Percentiles rank a stretch among this genome's conserved stretches.
Evolutionary conservation across 2,113 vertebrate genomes (phyloP).

Genomic region (Cyanoderma ruficeps): DNA sequence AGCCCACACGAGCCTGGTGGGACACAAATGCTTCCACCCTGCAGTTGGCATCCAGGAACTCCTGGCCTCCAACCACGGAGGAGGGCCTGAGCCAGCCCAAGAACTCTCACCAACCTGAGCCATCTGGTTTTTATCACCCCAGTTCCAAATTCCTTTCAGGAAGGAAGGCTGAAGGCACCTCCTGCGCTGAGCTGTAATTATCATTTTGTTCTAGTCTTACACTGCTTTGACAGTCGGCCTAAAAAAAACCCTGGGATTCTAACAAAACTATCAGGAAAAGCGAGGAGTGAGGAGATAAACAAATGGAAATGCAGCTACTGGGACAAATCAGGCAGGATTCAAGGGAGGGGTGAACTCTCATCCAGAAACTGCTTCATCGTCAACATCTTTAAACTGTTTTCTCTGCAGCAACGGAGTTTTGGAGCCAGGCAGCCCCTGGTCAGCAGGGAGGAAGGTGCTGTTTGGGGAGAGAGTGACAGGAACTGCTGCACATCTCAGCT

Average conservation of each 20-base stretch:
- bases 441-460: not conserved
- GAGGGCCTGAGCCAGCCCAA: not conserved
- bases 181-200: constrained; percentile 8
- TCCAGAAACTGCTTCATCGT: not conserved
- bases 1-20: not conserved
- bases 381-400: not conserved
- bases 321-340: not conserved
- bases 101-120: not conserved
- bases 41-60: not conserved
- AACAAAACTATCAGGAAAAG: not conserved
- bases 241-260: not conserved
- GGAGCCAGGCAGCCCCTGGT: not conserved
- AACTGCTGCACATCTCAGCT: not conserved
- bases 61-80: not conserved
- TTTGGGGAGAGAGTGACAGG: not conserved
- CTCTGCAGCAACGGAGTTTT: not conserved
- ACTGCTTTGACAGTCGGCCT: not conserved
- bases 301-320: not conserved
- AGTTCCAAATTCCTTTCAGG: constrained; percentile 17
- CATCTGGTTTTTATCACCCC: constrained; percentile 10
- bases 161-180: constrained; percentile 14
- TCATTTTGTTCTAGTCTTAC: not conserved
- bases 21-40: not conserved
- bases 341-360: not conserved
- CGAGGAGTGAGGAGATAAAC: not conserved